Evolutionary conservation across 2,113 vertebrate genomes (phyloP).

Genomic region (Mastomys coucha): DNA sequence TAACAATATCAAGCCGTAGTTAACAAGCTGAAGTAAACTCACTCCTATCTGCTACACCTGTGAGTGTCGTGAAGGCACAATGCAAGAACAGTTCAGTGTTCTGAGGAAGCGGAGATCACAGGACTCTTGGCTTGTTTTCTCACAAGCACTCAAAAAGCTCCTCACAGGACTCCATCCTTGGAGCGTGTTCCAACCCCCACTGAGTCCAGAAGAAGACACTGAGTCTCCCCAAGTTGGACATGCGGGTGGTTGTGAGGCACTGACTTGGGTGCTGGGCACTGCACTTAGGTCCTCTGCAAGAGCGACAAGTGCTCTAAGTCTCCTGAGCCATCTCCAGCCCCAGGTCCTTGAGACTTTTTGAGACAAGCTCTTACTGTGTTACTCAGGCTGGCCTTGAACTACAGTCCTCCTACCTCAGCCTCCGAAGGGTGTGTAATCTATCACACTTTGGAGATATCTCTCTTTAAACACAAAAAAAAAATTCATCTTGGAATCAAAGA

Average conservation of each 20-base stretch:
- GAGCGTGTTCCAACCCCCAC: background rate
- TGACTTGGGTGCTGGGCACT: background rate
- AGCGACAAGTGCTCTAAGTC: background rate
- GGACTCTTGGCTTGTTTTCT: background rate
- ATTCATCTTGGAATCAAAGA: background rate
- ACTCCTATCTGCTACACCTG: background rate
- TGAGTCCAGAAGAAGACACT: background rate
- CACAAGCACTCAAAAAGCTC: background rate
- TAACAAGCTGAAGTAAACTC: background rate
- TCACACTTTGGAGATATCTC: background rate
- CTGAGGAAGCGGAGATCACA: background rate
- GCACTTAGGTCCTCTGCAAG: background rate
- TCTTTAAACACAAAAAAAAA: background rate
- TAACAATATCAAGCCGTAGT: background rate
- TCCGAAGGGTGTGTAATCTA: background rate
- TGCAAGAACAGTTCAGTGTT: background rate
- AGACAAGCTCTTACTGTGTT: background rate
- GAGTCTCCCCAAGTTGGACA: background rate
- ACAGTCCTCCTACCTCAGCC: background rate
- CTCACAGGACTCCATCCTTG: background rate
- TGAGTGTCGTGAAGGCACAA: background rate
- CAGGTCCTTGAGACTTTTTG: background rate
- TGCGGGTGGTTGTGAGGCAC: background rate
- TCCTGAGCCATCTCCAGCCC: too few relatives aligned
- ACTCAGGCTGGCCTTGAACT: background rate